Evolutionary conservation across 1,140 invertebrate genomes (phyloP).

Genomic region (Temnothorax longispinosus): DNA sequence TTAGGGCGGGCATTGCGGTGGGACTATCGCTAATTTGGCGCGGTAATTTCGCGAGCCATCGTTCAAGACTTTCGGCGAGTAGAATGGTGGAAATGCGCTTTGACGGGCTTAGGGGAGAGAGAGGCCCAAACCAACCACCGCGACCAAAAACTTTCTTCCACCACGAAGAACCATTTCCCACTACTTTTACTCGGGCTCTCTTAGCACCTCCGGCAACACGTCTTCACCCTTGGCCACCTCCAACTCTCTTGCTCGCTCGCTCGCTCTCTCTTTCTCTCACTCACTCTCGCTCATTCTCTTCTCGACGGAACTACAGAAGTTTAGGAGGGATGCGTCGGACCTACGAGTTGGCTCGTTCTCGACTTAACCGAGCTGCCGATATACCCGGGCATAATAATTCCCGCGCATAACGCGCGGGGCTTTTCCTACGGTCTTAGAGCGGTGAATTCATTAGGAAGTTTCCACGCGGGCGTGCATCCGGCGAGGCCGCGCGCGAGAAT

Average conservation of each 20-base stretch:
- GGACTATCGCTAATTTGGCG: background rate
- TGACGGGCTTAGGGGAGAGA: constrained; percentile 12
- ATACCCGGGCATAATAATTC: constrained; percentile 69
- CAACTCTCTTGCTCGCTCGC: background rate
- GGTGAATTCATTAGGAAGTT: constrained; percentile 79
- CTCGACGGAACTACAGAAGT: constrained; percentile 51
- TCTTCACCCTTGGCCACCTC: constrained; percentile 37
- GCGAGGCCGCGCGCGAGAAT: constrained; percentile 66
- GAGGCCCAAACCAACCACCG: constrained; percentile 36
- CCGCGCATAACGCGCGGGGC: constrained; percentile 52
- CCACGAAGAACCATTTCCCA: constrained; percentile 52
- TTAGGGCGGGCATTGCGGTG: background rate
- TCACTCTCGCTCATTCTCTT: constrained; percentile 22
- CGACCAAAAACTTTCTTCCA: constrained; percentile 47
- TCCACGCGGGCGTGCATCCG: constrained; percentile 69
- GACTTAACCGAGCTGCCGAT: constrained; percentile 63
- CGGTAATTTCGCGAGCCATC: constrained; percentile 8
- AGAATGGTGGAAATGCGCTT: constrained; percentile 24
- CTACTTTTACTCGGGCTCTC: constrained; percentile 46
- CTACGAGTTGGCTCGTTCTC: constrained; percentile 55
- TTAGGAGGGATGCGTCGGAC: constrained; percentile 52
- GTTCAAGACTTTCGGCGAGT: background rate
- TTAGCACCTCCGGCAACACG: constrained; percentile 16
- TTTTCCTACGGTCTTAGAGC: constrained; percentile 64
- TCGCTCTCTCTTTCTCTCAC: constrained; percentile 6